Conservation (phyloP, 2,113 vertebrate genomes). For the Labrus mixtus region DNA sequence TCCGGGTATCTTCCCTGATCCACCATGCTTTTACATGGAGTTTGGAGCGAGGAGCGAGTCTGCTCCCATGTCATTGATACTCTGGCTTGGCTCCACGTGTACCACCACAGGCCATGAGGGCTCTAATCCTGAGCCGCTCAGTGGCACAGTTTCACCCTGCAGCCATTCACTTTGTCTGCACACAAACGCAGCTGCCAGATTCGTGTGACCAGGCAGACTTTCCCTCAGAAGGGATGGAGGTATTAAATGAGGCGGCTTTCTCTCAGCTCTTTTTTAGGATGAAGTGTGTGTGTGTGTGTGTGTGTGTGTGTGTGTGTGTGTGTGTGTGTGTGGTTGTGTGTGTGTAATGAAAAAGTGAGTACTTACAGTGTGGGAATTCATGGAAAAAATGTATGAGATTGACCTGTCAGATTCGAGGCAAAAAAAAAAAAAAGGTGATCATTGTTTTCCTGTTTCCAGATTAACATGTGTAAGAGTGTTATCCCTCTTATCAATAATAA, state of each 20-base stretch:
- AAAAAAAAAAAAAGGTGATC: no score
- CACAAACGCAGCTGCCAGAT: constrained; percentile 79
- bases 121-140: constrained; percentile 74
- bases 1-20: neutral
- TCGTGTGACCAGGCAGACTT: constrained; percentile 72
- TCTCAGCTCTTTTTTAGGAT: constrained; percentile 31
- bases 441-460: no score
- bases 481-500: no score
- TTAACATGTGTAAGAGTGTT: no score
- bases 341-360: no score
- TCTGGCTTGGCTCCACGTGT: constrained; percentile 62
- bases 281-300: constrained; percentile 17
- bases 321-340: constrained; percentile 22
- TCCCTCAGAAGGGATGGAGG: constrained; percentile 63
- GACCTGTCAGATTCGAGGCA: no score
- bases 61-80: constrained; percentile 78
- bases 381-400: no score
- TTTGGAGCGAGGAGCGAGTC: constrained; percentile 58
- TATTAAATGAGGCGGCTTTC: constrained; percentile 69
- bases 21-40: constrained; percentile 38
- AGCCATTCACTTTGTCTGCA: constrained; percentile 76
- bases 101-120: constrained; percentile 68
- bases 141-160: constrained; percentile 80
- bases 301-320: constrained; percentile 40
- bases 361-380: no score